Percentiles rank a stretch among this genome's conserved stretches.
phyloP scores from a whole-genome alignment of 2,113 vertebrate species.

The Catharus minimus region DNA sequence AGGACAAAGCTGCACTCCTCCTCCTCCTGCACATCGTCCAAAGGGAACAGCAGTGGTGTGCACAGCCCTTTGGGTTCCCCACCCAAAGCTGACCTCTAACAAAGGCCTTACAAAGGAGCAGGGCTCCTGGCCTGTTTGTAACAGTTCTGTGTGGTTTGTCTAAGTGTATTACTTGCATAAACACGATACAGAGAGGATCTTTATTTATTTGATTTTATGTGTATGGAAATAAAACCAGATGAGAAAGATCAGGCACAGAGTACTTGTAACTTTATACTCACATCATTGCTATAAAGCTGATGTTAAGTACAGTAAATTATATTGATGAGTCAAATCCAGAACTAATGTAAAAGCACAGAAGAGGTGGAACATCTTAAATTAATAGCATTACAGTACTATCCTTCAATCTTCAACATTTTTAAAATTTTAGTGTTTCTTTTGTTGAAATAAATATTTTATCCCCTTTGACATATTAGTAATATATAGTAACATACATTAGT shows the following conservation, averaged over 20 bases:
- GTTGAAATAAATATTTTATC: slow-evolving; percentile 5
- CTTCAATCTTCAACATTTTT: background rate
- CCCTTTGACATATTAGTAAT: background rate
- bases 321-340: background rate
- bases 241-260: background rate
- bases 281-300: background rate
- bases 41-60: too few relatives aligned
- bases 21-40: too few relatives aligned
- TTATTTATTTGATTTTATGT: background rate
- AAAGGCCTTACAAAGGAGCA: too few relatives aligned
- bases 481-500: background rate
- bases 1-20: too few relatives aligned
- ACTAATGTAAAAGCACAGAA: background rate
- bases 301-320: background rate
- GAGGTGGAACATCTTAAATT: background rate
- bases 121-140: too few relatives aligned
- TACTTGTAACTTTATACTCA: background rate
- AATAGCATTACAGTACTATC: background rate
- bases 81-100: too few relatives aligned
- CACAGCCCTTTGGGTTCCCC: too few relatives aligned
- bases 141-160: background rate
- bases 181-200: background rate
- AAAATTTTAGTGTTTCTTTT: background rate
- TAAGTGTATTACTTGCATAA: background rate
- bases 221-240: background rate